phyloP scores from a whole-genome alignment of 2,888 invertebrate species.

The Drosophila testacea region DNA sequence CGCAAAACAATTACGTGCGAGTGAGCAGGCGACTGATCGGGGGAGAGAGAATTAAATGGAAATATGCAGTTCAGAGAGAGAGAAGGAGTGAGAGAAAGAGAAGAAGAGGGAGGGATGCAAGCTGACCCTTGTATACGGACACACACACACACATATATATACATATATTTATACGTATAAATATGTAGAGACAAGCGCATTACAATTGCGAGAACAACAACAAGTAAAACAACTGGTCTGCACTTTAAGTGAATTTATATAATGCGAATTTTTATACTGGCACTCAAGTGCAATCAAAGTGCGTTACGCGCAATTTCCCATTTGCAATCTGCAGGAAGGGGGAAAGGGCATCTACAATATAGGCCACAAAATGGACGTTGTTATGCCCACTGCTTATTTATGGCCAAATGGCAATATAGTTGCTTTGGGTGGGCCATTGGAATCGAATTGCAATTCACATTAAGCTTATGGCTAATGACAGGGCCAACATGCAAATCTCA shows the following conservation, averaged over 20 bases:
- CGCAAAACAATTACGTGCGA: conserved; percentile 74
- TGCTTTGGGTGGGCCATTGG: conserved; percentile 1
- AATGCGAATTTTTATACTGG: conserved; percentile 71
- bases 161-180: not conserved
- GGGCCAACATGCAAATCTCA: conserved; percentile 9
- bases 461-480: conserved; percentile 41
- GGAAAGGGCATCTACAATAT: conserved; percentile 40
- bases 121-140: conserved; percentile 8
- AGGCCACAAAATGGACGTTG: conserved; percentile 70
- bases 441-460: conserved; percentile 38
- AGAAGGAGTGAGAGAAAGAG: conserved; percentile 3
- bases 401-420: conserved; percentile 35
- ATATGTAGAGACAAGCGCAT: conserved; percentile 34
- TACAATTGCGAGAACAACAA: conserved; percentile 29
- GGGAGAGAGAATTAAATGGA: not conserved
- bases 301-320: conserved; percentile 71
- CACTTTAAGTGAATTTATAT: conserved; percentile 73
- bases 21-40: conserved; percentile 13
- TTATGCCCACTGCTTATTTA: conserved; percentile 59
- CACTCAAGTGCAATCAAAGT: conserved; percentile 78
- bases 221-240: conserved; percentile 45
- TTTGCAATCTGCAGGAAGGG: conserved; percentile 9
- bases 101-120: conserved; percentile 8
- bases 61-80: not conserved
- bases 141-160: not conserved